Evolutionary conservation across 35 echinoderm and acorn worm species (phyloP), one percentile per base, ranked within the genome.

Genomic region (Acanthaster planci): DNA sequence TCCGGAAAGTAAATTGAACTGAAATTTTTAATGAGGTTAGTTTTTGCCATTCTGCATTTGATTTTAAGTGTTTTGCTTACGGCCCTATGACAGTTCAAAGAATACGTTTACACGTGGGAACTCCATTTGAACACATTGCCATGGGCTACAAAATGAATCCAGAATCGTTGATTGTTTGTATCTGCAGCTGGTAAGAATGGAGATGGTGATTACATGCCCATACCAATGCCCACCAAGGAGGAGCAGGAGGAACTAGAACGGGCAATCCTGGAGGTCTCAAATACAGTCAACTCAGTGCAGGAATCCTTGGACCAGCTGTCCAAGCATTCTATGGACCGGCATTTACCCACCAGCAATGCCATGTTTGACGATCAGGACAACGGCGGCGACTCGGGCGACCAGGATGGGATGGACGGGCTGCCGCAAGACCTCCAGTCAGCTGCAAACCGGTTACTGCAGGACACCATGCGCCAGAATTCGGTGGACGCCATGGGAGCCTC

Each of bases 141-240:
- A n/a, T n/a, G n/a, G n/a, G n/a, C n/a, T n/a, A n/a, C n/a, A n/a
- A n/a, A n/a, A n/a, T n/a, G n/a, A n/a, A n/a, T n/a, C n/a, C n/a
- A n/a, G n/a, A n/a, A n/a, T n/a, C n/a, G n/a, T n/a, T n/a, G n/a
- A n/a, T n/a, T n/a, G n/a, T n/a, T n/a, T n/a, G n/a, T n/a, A n/a
- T n/a, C n/a, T n/a, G 42, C 42, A 85, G 1, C 86, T 94, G 96
- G 89, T 51, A 99, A 91, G 80, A 99, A 99, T 94, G 96, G 95
- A 17, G 95, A 92, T 51, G 38, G 78, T 84, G 64, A 72, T 26
- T 72, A 72, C 64, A 72, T 72, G 64, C 64, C 64, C 30, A 72
- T 72, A 19, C 78, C 87, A 22, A 78, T 89, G 47, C 86, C 92
- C 22, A 94, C 96, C 19, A 99, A 85, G 51, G 92, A 99, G 39